Evolutionary conservation across 2,888 invertebrate genomes (phyloP), one percentile per base, ranked within the genome.

Genomic region (Hypsopygia costalis): DNA sequence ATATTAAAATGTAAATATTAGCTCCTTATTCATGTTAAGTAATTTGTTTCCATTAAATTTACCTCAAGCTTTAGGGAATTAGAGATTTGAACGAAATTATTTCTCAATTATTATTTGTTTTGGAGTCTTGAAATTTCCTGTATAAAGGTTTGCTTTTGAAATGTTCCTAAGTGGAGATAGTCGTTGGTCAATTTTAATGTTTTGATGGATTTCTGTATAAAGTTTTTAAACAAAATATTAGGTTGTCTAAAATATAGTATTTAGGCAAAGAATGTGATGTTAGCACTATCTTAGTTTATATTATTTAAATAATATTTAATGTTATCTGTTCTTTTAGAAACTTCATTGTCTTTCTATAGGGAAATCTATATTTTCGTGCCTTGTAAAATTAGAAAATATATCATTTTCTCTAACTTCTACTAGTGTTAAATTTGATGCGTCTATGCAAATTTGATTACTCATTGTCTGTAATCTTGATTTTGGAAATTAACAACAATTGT

Each of bases 221-320:
- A 40, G 36, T 51, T 30, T 57, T 44, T 52, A 6, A 25, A 25
- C 25, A 25, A 5, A 25, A 25, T 25, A n/a, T n/a, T 25, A 25
- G 25, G 6, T 40, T 41, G 40, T 39, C 36, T 58, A 44, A 53
- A 50, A 22, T 49, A 41, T 64, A 68, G 49, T 49, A 55, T 53
- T 52, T 60, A 69, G 58, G 53, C 54, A 57, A 67, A 63, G 60
- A 71, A 65, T 75, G 74, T 75, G 75, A 75, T 75, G 60, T 69
- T 75, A 75, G 74, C 46, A 51, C 64, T 73, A 68, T 50, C 48
- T 57, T 69, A 72, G 59, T 55, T 57, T 63, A 52, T 63, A 68
- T 44, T 53, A 56, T 59, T 58, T 58, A 57, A 54, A 52, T 60
- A 55, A 51, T 51, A 11, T 39, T 39, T 10, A 33, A 39, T 27